Conservation (phyloP, 2,113 vertebrate species). For the Brachyhypopomus gauderio region DNA sequence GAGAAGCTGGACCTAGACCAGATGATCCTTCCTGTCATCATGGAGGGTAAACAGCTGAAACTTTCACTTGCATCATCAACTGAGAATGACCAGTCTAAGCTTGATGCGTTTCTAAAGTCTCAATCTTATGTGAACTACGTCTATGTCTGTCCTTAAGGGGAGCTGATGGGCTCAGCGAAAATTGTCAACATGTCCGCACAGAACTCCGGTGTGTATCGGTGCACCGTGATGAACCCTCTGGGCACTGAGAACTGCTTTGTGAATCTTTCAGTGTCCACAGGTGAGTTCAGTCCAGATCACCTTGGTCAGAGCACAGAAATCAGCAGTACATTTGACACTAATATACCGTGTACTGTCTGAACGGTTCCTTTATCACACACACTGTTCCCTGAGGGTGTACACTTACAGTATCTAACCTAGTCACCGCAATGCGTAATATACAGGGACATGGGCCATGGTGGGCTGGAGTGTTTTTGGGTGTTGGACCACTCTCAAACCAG, state of each 20-base stretch:
- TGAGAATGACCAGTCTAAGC: background rate
- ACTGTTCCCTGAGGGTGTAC: too few relatives aligned
- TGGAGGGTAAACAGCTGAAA: constrained; percentile 66
- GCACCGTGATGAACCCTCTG: constrained; percentile 73
- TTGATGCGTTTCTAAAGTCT: too few relatives aligned
- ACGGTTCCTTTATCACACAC: too few relatives aligned
- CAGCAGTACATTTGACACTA: background rate
- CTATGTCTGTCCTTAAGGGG: constrained; percentile 53
- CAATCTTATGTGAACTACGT: background rate
- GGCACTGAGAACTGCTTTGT: constrained; percentile 76
- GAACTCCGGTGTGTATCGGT: constrained; percentile 77
- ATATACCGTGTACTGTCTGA: too few relatives aligned
- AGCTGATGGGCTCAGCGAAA: constrained; percentile 63
- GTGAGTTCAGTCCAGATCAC: constrained; percentile 59
- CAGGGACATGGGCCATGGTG: too few relatives aligned
- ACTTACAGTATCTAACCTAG: too few relatives aligned
- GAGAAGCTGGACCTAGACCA: constrained; percentile 71
- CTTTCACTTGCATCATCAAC: background rate
- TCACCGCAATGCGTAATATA: too few relatives aligned
- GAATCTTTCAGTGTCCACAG: constrained; percentile 70
- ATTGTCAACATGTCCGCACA: constrained; percentile 73
- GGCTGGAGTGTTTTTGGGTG: too few relatives aligned
- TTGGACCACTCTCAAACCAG: too few relatives aligned
- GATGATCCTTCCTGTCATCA: constrained; percentile 69
- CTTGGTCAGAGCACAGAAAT: background rate